Conservation (phyloP, 2,113 vertebrate species). For the Coreoperca whiteheadi region DNA sequence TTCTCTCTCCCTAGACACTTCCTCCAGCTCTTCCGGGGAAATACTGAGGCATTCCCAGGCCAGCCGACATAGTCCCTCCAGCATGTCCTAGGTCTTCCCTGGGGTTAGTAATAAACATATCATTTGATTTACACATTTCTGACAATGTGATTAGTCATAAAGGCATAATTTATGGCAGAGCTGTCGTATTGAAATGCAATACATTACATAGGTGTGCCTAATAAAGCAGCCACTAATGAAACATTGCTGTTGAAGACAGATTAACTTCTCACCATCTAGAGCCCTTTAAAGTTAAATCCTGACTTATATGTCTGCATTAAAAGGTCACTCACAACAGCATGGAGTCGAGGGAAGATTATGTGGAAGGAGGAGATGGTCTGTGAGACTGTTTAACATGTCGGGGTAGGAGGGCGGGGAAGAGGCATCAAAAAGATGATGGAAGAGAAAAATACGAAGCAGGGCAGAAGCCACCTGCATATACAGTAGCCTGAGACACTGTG, state of each 20-base stretch:
- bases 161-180: too few relatives aligned
- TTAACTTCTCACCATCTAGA: constrained; percentile 3
- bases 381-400: background rate
- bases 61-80: too few relatives aligned
- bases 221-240: background rate
- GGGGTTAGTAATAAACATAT: too few relatives aligned
- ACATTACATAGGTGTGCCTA: background rate
- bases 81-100: too few relatives aligned
- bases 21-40: too few relatives aligned
- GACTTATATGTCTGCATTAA: background rate
- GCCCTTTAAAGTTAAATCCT: background rate
- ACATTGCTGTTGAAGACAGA: background rate
- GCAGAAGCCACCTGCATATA: background rate
- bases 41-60: too few relatives aligned
- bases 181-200: background rate
- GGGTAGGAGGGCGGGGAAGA: background rate
- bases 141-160: background rate
- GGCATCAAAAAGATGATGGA: background rate
- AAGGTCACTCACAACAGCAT: background rate
- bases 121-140: background rate
- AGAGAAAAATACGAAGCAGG: background rate
- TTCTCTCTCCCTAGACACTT: too few relatives aligned
- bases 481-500: background rate
- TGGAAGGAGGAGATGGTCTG: constrained; percentile 14
- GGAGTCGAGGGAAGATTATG: constrained; percentile 8